Evolutionary conservation across 2,797 vertebrate genomes (phyloP).

Genomic region (Molossus alvarezi): DNA sequence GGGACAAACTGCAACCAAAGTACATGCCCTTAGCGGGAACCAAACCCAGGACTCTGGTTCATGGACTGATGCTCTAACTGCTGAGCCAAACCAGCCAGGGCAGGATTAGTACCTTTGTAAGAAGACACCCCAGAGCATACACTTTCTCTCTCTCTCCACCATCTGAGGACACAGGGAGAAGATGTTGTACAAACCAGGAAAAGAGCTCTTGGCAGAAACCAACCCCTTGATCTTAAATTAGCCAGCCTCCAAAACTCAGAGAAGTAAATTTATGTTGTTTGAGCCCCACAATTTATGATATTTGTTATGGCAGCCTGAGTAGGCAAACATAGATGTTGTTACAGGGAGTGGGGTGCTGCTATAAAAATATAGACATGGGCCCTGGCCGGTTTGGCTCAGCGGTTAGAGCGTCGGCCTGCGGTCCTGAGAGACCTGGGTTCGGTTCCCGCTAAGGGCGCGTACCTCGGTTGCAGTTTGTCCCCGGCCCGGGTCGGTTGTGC

Average conservation of each 20-base stretch:
- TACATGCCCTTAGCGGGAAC: no score
- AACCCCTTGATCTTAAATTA: background rate
- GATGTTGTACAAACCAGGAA: background rate
- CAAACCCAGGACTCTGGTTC: no score
- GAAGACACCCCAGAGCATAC: background rate
- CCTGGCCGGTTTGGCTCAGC: no score
- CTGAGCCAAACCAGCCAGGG: no score
- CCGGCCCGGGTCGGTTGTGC: no score
- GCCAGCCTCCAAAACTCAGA: background rate
- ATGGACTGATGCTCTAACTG: no score
- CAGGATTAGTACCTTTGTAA: background rate
- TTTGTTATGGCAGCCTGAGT: background rate
- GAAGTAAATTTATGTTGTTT: background rate
- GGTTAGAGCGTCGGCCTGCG: no score
- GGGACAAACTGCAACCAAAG: no score
- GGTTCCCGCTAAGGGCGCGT: no score
- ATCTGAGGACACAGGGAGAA: background rate
- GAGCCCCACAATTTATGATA: background rate
- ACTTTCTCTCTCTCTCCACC: background rate
- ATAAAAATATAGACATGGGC: background rate
- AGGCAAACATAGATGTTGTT: background rate
- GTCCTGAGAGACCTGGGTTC: no score
- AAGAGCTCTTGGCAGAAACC: background rate
- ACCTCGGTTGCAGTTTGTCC: no score
- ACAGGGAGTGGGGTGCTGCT: fast-evolving